Percentiles rank a stretch among this genome's conserved stretches.
Evolutionary conservation across 23 tunicate species (phyloP).

Genomic region (Trididemnum clinides): DNA sequence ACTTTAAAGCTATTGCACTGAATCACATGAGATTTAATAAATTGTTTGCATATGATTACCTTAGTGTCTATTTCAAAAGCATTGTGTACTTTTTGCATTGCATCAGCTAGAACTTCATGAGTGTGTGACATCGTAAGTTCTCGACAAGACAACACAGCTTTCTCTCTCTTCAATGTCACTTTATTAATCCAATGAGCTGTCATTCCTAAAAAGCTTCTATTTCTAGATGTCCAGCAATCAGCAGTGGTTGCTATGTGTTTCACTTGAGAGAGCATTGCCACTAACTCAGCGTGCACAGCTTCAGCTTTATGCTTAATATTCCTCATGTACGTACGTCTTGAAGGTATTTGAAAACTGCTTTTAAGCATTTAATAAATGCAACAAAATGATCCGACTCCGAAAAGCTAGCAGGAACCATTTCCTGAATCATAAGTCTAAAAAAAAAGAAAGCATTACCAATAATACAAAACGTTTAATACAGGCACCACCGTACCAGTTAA

Average conservation of each 20-base stretch:
- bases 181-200: conserved; percentile 2
- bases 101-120: conserved; percentile 15
- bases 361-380: background rate
- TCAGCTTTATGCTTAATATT: background rate
- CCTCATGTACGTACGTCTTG: conserved; percentile 9
- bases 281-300: background rate
- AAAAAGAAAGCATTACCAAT: background rate
- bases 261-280: background rate
- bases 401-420: conserved; percentile 15
- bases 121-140: conserved; percentile 10
- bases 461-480: background rate
- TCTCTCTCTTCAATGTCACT: background rate
- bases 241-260: conserved; percentile 11
- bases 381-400: background rate
- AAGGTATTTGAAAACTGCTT: background rate
- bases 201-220: background rate
- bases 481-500: no score
- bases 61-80: conserved; percentile 6
- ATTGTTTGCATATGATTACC: conserved; percentile 3
- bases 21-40: background rate
- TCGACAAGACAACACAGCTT: background rate
- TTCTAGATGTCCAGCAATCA: conserved; percentile 10
- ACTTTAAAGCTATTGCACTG: background rate
- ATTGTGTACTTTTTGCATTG: conserved; percentile 12
- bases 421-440: conserved; percentile 1